These are phyloP conservation scores for Lamproptera curius DNA, from an alignment of 2,888 invertebrate species.

Conservation along the genomic window DNA sequence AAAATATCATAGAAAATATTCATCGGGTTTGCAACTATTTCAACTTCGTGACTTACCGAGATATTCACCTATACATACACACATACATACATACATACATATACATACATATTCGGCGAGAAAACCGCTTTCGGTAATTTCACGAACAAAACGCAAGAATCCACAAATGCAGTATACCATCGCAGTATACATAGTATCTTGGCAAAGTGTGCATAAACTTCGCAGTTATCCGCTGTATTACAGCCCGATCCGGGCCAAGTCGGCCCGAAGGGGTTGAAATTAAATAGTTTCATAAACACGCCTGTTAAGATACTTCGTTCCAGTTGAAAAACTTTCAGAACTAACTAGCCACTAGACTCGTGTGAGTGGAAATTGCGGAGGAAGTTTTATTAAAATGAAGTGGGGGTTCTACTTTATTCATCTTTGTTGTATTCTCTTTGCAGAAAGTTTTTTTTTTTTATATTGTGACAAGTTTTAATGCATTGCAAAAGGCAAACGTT, in stretches of 20 bases:
- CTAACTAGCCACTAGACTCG: conserved; percentile 1
- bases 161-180: not conserved
- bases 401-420: not conserved
- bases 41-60: no score
- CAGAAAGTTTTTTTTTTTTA: no score
- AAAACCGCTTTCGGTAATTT: not conserved
- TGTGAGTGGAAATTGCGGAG: conserved; percentile 2
- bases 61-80: no score
- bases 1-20: no score
- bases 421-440: no score
- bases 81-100: no score
- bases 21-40: no score
- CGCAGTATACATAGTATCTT: not conserved
- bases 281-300: conserved; percentile 17
- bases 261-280: conserved; percentile 12
- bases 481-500: no score
- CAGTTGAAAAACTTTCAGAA: conserved; percentile 11
- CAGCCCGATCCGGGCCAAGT: conserved; percentile 4
- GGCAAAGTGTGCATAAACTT: not conserved
- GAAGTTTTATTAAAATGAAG: conserved; percentile 2
- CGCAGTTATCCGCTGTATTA: conserved; percentile 2
- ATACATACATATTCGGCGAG: not conserved
- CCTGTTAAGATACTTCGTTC: conserved; percentile 13
- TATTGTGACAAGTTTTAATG: no score
- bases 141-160: not conserved